These are phyloP conservation scores for Echiichthys vipera DNA, from an alignment of 2,797 vertebrate genomes.

Conservation along the genomic window DNA sequence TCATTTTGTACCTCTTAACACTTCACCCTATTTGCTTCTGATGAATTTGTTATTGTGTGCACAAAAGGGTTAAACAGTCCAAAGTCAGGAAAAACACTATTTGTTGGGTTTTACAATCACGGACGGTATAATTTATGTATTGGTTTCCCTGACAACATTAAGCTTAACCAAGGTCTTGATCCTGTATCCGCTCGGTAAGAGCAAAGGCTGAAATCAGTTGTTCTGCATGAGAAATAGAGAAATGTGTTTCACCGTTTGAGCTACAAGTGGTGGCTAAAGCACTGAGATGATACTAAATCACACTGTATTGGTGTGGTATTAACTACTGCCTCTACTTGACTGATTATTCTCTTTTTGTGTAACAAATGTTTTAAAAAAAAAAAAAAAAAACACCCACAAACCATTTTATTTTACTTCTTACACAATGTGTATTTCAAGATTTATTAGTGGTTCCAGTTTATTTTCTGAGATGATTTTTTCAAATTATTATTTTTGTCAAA, in stretches of 20 bases:
- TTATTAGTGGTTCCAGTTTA: neutral
- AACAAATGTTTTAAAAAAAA: neutral
- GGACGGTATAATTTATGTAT: constrained; percentile 49
- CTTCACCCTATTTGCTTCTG: neutral
- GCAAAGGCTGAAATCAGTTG: constrained; percentile 34
- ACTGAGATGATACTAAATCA: constrained; percentile 6
- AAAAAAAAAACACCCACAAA: neutral
- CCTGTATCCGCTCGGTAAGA: constrained; percentile 71
- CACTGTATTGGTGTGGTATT: neutral
- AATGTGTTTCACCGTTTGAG: neutral
- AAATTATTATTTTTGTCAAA: neutral
- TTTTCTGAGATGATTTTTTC: neutral
- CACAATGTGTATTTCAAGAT: neutral
- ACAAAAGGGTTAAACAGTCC: constrained; percentile 17
- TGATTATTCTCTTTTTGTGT: neutral
- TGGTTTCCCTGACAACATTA: constrained; percentile 74
- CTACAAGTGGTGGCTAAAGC: constrained; percentile 9
- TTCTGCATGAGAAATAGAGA: constrained; percentile 50
- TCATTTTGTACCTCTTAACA: constrained; percentile 13
- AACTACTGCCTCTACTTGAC: neutral
- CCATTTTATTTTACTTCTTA: neutral
- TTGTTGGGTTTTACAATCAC: constrained; percentile 13
- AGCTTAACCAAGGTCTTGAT: constrained; percentile 78
- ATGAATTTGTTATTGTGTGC: neutral
- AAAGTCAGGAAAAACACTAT: constrained; percentile 9